Percentiles rank a stretch among this genome's conserved stretches.
These are phyloP conservation scores for Dasyprocta punctata DNA, from an alignment of 2,113 vertebrate genomes.

Conservation along the genomic window DNA sequence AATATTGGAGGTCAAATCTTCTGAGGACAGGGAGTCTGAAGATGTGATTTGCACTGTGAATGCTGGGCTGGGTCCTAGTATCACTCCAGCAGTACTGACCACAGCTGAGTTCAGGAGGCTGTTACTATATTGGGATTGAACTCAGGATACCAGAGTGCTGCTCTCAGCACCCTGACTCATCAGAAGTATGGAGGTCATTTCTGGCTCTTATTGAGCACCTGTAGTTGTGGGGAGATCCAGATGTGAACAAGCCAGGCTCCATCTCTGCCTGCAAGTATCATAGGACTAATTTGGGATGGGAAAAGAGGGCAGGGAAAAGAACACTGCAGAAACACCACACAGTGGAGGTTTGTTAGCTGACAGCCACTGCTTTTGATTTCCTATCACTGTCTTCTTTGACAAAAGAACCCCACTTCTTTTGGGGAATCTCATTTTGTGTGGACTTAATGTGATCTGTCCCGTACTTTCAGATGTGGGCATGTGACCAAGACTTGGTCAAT, in stretches of 20 bases:
- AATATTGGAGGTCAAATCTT: background rate
- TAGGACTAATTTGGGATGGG: background rate
- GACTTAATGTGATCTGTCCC: background rate
- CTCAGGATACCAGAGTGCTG: background rate
- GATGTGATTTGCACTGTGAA: background rate
- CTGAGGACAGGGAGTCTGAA: background rate
- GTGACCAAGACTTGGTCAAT: background rate
- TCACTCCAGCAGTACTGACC: rapidly evolving
- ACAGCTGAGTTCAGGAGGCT: background rate
- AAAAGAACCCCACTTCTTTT: background rate
- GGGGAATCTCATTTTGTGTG: background rate
- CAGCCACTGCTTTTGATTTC: background rate
- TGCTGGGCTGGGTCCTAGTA: background rate
- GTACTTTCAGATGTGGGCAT: background rate
- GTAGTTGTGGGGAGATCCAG: background rate
- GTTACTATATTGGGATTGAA: background rate
- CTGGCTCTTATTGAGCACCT: background rate
- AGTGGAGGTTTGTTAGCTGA: background rate
- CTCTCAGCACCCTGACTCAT: background rate
- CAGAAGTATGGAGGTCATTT: background rate
- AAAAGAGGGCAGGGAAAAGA: background rate
- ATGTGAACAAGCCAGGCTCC: background rate
- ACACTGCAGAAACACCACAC: background rate
- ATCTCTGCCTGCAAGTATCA: background rate
- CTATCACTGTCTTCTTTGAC: background rate